Base-by-base conservation (phyloP, 2,797 vertebrate genomes). In the Decapterus maruadsi region DNA sequence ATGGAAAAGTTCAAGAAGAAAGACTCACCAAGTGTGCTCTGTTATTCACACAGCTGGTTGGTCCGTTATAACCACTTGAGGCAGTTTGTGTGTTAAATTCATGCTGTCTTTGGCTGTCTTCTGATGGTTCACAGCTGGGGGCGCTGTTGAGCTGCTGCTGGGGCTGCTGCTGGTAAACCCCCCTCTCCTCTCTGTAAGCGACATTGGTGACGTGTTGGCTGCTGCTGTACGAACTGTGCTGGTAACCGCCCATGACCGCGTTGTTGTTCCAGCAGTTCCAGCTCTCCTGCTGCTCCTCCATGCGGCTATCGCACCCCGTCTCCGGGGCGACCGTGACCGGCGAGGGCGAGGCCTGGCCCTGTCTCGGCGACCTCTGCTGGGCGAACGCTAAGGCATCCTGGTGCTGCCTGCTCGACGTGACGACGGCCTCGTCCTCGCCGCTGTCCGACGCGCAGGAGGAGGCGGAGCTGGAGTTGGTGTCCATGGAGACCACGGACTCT, bases 381-480 rank as follows among this genome's bases (percentile, higher is more conserved):
- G 95, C 88, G 80, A 95, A 97, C 56, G 94, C 82, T 60, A 97
- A 97, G 85, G 94, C 95, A 56, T 95, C 96, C 71, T 94, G 95
- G 84, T 95, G 96, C 54, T 92, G 96, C 82, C 93, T 87, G 55
- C 94, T 94, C 81, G 93, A 87, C 54, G 93, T 89, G 54, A 94
- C 94, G 0, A 94, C 92, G 19, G 95, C 93, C 83, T 99, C 98
- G 46, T 99, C 98, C 93, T 99, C 98, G 1, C 96, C 96, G 70
- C 97, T 97, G 92, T 99, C 97, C 0, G 95, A 92, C 0, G 72
- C 83, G 46, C 93, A 95, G 55, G 95, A 95, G 7, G 93, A 95
- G 12, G 90, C 81, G 0, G 94, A 94, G 86, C 93, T 94, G 72
- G 90, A 91, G 85, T 92, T 94, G 69, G 93, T 94, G 83, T 95